These are phyloP conservation scores for Trematocara nigrifrons DNA, from an alignment of 2,113 vertebrate species.

Conservation along the genomic window DNA sequence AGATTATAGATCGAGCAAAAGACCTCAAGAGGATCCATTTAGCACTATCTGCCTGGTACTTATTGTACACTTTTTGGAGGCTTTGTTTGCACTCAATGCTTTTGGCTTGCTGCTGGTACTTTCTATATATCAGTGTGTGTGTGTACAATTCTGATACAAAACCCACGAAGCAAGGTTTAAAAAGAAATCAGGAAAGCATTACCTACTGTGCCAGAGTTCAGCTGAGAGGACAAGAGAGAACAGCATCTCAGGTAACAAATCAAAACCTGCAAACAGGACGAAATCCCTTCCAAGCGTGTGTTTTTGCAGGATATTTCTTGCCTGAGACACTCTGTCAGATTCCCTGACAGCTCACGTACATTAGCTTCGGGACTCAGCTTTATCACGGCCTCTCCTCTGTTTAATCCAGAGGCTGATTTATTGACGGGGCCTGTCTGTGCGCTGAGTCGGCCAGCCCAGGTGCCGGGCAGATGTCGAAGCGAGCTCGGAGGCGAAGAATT, in stretches of 20 bases:
- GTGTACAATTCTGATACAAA: neutral
- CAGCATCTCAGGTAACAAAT: constrained; percentile 16
- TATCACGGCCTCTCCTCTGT: constrained; percentile 26
- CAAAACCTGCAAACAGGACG: neutral
- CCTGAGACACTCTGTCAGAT: constrained; percentile 3
- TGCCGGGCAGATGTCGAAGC: constrained; percentile 58
- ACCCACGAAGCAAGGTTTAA: neutral
- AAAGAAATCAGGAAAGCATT: neutral
- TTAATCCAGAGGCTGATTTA: constrained; percentile 58
- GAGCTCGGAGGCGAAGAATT: neutral
- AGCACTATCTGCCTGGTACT: neutral
- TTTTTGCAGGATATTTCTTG: constrained; percentile 23
- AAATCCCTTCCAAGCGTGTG: neutral
- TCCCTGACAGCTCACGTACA: constrained; percentile 22
- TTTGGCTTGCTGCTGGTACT: neutral
- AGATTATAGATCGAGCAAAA: constrained; percentile 1
- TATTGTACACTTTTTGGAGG: neutral
- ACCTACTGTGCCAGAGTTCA: neutral
- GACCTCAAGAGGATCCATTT: neutral
- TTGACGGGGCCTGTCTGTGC: neutral
- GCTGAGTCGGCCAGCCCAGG: constrained; percentile 27
- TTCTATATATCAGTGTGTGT: neutral
- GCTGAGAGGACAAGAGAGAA: neutral
- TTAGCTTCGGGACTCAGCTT: constrained; percentile 33
- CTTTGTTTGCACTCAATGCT: neutral